Evolutionary conservation across 2,888 invertebrate species (phyloP), one percentile per base, ranked within the genome.

Genomic region (Barypeithes pellucidus): DNA sequence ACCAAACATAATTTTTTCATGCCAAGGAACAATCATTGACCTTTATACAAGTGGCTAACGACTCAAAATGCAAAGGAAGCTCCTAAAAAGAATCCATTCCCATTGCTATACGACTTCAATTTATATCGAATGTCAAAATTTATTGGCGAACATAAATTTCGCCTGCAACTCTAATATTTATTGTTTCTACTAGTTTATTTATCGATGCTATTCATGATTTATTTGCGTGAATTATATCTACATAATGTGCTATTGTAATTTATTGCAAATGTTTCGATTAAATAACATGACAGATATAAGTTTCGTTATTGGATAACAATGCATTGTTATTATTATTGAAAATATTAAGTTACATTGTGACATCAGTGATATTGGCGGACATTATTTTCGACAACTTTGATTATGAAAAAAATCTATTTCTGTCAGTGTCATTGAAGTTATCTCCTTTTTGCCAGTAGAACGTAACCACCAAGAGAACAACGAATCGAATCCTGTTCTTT

Each of bases 191-290:
- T 75, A 76, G 76, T 78, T 78, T 79, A 80, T 80, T 79, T 78
- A 79, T 77, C 75, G 77, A 77, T 72, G 76, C 66, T 72, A 63
- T 77, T 73, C 75, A 78, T 79, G 78, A 80, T 79, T 80, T 79
- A 80, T 80, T 80, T 79, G 78, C 79, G 77, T 78, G 77, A 79
- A 79, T 79, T 80, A 76, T 77, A 77, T 79, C 76, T 72, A 72
- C 73, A 74, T 76, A 74, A 75, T 75, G 70, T 70, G 67, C 71
- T 66, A 69, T 68, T 60, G 72, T 73, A 67, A 73, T 73, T 73
- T 73, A 73, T 73, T 63, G 72, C 62, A 54, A 57, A 50, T 63
- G 67, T 14, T 59, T 54, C 63, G 67, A 63, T 70, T 70, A 59
- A 65, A 65, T 65, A 57, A 65, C 65, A 57, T 70, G 63, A 45